Conservation (phyloP, 2,113 vertebrate species). For the Riparia riparia region DNA sequence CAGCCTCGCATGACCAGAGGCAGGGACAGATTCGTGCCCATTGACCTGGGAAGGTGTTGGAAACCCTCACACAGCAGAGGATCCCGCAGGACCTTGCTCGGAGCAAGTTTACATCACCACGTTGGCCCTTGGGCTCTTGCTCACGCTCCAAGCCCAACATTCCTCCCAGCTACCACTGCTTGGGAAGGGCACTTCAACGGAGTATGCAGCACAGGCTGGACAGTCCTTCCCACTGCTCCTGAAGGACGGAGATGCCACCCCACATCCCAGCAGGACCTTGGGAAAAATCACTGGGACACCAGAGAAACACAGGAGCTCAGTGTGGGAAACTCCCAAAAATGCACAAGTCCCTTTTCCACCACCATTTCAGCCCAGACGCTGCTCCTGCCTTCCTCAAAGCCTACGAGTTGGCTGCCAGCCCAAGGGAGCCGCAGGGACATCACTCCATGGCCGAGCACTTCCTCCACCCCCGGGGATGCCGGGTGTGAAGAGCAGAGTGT, state of each 20-base stretch:
- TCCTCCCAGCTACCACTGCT: neutral
- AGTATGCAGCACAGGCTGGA: neutral
- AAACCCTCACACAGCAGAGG: neutral
- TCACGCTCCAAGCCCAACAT: fast-evolving
- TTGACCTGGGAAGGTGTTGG: neutral
- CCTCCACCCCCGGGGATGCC: neutral
- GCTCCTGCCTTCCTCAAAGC: neutral
- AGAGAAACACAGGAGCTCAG: fast-evolving
- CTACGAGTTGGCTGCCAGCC: neutral
- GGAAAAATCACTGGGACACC: neutral
- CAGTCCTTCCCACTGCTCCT: neutral
- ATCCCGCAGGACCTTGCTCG: neutral
- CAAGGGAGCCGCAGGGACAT: neutral
- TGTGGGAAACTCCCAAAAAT: neutral
- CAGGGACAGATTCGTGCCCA: neutral
- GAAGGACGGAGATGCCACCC: neutral
- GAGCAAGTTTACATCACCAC: neutral
- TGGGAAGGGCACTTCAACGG: fast-evolving
- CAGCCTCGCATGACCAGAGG: fast-evolving
- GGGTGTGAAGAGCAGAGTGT: neutral
- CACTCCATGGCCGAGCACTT: neutral
- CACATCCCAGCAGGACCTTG: neutral
- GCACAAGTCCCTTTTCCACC: neutral
- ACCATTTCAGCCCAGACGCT: neutral
- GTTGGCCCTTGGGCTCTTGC: neutral